phyloP scores from a whole-genome alignment of 2,113 vertebrate genomes.

The Thamnophis sirtalis region DNA sequence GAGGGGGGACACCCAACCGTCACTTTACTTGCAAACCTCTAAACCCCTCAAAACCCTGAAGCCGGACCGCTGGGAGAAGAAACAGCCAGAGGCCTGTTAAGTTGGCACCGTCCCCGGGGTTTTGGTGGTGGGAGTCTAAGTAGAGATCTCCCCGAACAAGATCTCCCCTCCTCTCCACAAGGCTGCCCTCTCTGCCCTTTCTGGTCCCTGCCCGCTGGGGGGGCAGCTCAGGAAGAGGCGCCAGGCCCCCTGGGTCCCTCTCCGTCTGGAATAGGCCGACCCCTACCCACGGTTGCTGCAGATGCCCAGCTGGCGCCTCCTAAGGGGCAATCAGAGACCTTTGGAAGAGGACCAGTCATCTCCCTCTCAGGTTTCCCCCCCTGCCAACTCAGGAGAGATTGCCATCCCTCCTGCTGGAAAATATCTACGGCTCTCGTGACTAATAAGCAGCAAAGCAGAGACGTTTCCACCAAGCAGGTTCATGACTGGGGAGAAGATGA shows the following conservation, averaged over 20 bases:
- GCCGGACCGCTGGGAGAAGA: neutral
- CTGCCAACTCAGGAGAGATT: neutral
- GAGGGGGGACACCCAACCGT: neutral
- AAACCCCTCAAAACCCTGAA: neutral
- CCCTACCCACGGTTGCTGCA: neutral
- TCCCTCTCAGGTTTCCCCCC: neutral
- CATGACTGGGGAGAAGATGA: neutral
- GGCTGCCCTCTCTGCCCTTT: neutral
- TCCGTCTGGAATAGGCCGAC: neutral
- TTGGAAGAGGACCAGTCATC: neutral
- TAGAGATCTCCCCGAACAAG: neutral
- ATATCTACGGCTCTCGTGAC: neutral
- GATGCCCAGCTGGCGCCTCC: neutral
- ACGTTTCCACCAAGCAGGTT: neutral
- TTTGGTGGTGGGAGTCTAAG: neutral
- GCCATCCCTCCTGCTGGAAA: neutral
- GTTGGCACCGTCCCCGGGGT: neutral
- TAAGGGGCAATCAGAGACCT: neutral
- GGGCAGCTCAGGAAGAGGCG: neutral
- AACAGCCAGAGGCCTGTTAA: neutral
- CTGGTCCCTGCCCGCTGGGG: neutral
- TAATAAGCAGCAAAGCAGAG: neutral
- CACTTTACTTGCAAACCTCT: neutral
- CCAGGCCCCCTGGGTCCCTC: too few species aligned
- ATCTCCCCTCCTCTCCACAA: neutral